Evolutionary conservation across 2,888 invertebrate genomes (phyloP), one percentile per base, ranked within the genome.

Genomic region (Agrilus mali): DNA sequence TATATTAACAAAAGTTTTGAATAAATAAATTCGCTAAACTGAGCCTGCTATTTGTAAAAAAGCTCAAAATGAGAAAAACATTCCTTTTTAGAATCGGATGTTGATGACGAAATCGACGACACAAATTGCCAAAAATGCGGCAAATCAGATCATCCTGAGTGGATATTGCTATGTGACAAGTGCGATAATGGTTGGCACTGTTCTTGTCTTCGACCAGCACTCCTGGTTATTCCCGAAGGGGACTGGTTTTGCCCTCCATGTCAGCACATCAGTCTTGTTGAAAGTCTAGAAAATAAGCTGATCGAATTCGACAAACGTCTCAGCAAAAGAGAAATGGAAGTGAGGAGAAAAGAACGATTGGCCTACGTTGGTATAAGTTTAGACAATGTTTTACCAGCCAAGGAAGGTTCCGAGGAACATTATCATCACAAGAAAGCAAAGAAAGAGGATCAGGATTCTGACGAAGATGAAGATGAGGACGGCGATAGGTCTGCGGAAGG

Each of bases 221-320:
- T 98, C 35, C 82, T 95, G 69, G 78, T 89, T 27, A 87, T 98
- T 56, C 98, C 97, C 0, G 93, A 94, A 62, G 96, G 96, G 1
- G 89, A 95, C 65, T 98, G 97, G 98, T 92, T 80, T 68, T 98
- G 98, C 66, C 97, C 97, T 31, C 87, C 89, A 0, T 98, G 97
- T 68, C 88, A 93, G 65, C 97, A 97, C 68, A 89, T 87, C 57
- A 77, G 85, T 67, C 66, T 92, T 42, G 78, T 95, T 43, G 70
- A 71, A 42, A 80, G 82, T 15, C 67, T 97, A 39, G 81, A 85
- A 58, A 74, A 75, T 16, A 81, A 83, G 58, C 66, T 96, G 38
- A 73, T 73, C 44, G 85, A 85, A 41, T 82, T 80, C 52, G 90
- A 95, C 59, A 78, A 80, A 47, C 67, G 82, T 45, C 70, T 85